These are phyloP conservation scores for Drosophila ochracea DNA, from an alignment of 2,888 invertebrate species.

Conservation along the genomic window DNA sequence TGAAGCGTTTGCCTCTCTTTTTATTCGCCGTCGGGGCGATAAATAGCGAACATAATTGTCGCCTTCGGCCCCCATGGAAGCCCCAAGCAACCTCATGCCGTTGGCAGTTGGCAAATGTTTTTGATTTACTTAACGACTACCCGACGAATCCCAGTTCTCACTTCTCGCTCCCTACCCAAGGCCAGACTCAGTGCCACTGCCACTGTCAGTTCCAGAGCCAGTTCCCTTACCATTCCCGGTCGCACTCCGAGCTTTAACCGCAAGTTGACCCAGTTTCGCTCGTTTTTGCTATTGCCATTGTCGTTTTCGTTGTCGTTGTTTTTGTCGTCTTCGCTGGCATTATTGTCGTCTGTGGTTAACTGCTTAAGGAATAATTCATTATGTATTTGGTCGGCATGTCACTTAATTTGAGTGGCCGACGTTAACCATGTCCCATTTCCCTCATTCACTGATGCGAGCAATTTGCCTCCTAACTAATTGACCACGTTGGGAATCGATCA, in stretches of 20 bases:
- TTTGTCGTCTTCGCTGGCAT: conserved; percentile 7
- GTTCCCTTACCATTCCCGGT: conserved; percentile 4
- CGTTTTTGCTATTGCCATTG: neutral
- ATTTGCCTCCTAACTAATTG: conserved; percentile 73
- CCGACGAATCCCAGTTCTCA: conserved; percentile 16
- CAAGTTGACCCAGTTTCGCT: conserved; percentile 60
- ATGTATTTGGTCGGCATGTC: conserved; percentile 73
- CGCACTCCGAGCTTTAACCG: conserved; percentile 17
- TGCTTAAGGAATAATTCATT: conserved; percentile 80
- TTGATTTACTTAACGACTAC: conserved; percentile 63
- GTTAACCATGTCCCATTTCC: conserved; percentile 11
- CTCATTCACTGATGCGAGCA: conserved; percentile 62
- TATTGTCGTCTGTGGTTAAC: conserved; percentile 62
- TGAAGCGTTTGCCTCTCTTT: conserved; percentile 19
- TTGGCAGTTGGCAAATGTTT: conserved; percentile 65
- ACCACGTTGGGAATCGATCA: conserved; percentile 72
- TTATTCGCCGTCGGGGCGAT: conserved; percentile 52
- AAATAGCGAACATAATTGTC: conserved; percentile 69
- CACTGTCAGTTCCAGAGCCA: neutral
- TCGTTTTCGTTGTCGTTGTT: conserved; percentile 5
- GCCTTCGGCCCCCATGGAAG: conserved; percentile 7
- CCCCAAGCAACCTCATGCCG: conserved; percentile 46
- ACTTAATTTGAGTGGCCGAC: conserved; percentile 74
- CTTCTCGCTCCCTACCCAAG: neutral
- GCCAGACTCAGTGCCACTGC: neutral